Evolutionary conservation across 2,113 vertebrate species (phyloP).

Genomic region (Albula glossodonta): DNA sequence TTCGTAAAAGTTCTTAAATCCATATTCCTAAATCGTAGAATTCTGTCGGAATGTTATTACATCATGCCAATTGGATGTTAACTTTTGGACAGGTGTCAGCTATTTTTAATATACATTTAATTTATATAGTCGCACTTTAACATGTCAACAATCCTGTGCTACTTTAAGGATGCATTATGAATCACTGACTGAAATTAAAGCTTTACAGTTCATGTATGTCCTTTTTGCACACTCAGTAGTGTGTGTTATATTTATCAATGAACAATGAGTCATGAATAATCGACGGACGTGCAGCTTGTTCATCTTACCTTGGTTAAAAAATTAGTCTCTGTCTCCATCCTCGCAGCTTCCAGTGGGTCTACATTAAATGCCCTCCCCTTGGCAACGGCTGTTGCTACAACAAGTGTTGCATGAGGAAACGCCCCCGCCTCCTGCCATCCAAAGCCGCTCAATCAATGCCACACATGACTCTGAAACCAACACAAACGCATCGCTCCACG

Average conservation of each 20-base stretch:
- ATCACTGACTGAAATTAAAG: too few species aligned
- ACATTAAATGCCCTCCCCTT: constrained; percentile 21
- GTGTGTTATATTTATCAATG: neutral
- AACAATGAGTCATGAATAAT: neutral
- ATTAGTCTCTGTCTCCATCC: constrained; percentile 6
- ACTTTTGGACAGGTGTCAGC: too few species aligned
- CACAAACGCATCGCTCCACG: neutral
- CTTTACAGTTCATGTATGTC: too few species aligned
- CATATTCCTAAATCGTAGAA: too few species aligned
- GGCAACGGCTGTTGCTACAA: constrained; percentile 49
- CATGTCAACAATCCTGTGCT: too few species aligned
- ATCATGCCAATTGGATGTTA: too few species aligned
- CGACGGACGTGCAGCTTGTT: neutral
- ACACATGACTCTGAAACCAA: neutral
- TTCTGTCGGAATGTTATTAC: too few species aligned
- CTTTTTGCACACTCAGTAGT: neutral
- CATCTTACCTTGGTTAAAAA: neutral
- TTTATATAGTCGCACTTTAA: too few species aligned
- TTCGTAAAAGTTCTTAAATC: too few species aligned
- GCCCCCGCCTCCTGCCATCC: neutral
- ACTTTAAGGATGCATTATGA: too few species aligned
- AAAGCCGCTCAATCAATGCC: neutral
- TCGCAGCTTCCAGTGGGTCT: neutral
- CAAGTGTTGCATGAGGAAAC: constrained; percentile 26
- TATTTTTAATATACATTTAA: too few species aligned